These are phyloP conservation scores for Stomatorhinus ivindoensis DNA, from an alignment of 2,113 vertebrate species.

Conservation along the genomic window DNA sequence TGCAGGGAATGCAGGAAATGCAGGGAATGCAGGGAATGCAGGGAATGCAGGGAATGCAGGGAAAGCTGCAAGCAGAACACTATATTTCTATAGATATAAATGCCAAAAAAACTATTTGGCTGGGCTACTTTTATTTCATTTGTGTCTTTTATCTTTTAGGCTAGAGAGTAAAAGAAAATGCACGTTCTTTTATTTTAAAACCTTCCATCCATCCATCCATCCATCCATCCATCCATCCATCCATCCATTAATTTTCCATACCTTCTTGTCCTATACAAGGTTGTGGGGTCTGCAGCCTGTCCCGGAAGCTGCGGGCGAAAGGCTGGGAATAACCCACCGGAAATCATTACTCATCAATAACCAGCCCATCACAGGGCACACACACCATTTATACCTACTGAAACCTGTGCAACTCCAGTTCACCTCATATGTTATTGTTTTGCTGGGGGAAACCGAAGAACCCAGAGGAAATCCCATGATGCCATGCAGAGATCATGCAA, in stretches of 20 bases:
- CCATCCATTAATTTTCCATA: background rate
- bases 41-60: background rate
- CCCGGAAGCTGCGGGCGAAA: background rate
- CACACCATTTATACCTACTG: background rate
- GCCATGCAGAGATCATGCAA: background rate
- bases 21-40: too few species aligned
- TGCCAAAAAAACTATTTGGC: background rate
- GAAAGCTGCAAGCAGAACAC: background rate
- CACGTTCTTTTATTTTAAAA: background rate
- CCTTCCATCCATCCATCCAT: background rate
- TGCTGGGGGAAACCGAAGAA: background rate
- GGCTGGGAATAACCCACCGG: background rate
- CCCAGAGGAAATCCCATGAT: background rate
- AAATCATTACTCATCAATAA: too few species aligned
- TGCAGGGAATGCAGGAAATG: too few species aligned
- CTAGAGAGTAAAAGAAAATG: background rate
- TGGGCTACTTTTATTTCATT: background rate
- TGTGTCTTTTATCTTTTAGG: background rate
- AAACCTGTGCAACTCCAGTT: background rate
- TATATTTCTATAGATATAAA: background rate
- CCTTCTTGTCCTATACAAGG: background rate
- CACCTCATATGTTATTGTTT: background rate
- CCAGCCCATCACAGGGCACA: background rate
- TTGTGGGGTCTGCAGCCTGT: background rate
- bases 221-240: background rate